A percentile compares a stretch with the other conserved stretches of the same genome.
phyloP scores from a whole-genome alignment of 2,113 vertebrate genomes.

The Dolichotis patagonum region DNA sequence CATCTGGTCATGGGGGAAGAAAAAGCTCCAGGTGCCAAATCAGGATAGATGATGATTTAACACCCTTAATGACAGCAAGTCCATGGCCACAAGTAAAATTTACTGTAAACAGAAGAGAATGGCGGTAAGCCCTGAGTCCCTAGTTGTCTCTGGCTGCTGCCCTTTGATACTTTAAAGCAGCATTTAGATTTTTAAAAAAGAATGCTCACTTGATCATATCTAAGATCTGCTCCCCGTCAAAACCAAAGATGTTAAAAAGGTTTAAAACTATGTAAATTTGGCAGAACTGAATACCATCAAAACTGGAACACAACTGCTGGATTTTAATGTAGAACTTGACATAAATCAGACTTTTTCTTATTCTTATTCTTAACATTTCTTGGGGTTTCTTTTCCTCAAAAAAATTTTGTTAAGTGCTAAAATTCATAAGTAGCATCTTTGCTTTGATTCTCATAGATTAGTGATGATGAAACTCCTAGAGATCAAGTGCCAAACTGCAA shows the following conservation, averaged over 20 bases:
- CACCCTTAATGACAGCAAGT: neutral
- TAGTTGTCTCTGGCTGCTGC: neutral
- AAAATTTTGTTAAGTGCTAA: slow-evolving; percentile 39
- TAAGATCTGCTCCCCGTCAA: neutral
- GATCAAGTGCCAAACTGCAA: neutral
- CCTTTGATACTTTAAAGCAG: neutral
- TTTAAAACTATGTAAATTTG: neutral
- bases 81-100: neutral
- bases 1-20: slow-evolving; percentile 9
- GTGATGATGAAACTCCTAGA: neutral
- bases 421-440: slow-evolving; percentile 67
- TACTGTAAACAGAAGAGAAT: neutral
- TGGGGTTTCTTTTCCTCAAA: neutral
- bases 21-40: neutral
- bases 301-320: neutral
- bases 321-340: neutral
- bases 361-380: neutral
- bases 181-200: neutral
- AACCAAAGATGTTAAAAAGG: neutral
- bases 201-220: neutral
- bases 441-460: neutral
- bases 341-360: neutral
- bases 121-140: neutral
- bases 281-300: neutral
- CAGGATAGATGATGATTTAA: neutral